Percentiles rank a stretch among this genome's conserved stretches.
These are phyloP conservation scores for Platysteira castanea DNA, from an alignment of 2,113 vertebrate genomes.

Conservation along the genomic window DNA sequence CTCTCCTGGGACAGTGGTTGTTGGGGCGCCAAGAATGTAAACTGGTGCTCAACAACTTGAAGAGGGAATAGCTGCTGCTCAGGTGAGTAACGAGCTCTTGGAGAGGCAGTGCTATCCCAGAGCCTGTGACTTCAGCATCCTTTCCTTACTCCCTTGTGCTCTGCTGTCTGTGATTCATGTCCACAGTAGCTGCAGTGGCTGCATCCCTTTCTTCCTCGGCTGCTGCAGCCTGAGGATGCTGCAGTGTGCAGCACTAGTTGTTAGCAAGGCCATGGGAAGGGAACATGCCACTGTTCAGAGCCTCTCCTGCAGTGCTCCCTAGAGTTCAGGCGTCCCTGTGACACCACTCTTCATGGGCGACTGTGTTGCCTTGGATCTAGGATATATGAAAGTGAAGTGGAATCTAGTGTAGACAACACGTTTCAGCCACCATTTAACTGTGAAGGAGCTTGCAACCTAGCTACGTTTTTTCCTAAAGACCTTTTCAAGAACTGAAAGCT, in stretches of 20 bases:
- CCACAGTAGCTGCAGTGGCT: not conserved
- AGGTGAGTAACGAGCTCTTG: not conserved
- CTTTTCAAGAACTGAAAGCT: not conserved
- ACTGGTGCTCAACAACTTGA: not conserved
- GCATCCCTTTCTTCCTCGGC: not conserved
- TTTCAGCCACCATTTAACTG: not conserved
- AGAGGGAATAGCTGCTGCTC: not conserved
- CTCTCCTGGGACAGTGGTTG: not conserved
- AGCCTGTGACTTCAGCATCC: not conserved
- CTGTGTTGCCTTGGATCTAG: not conserved
- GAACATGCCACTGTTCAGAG: not conserved
- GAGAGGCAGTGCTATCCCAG: not conserved
- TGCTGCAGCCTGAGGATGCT: not conserved
- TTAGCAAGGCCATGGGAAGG: not conserved
- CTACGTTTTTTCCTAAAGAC: not conserved
- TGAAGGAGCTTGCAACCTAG: not conserved
- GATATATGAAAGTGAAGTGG: not conserved
- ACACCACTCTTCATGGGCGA: not conserved
- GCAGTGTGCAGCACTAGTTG: not conserved
- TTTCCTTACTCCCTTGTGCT: not conserved
- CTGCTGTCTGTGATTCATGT: not conserved
- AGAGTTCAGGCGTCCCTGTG: not conserved
- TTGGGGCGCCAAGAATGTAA: not conserved
- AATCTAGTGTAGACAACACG: not conserved
- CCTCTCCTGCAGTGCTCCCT: not conserved